These are phyloP conservation scores for Acronicta leporina DNA, from an alignment of 2,888 invertebrate genomes.

Conservation along the genomic window DNA sequence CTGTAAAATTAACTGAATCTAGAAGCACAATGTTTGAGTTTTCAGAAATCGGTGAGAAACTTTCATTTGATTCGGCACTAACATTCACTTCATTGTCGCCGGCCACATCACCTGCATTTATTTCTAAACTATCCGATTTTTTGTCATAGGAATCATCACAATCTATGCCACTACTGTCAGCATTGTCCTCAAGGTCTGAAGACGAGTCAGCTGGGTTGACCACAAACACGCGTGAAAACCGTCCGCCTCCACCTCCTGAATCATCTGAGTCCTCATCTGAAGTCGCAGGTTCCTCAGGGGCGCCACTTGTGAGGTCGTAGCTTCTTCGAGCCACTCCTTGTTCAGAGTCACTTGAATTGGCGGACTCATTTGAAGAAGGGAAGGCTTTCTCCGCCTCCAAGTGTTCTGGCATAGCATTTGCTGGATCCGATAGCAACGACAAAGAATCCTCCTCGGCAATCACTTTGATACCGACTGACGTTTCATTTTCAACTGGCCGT, in stretches of 20 bases:
- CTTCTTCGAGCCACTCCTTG: conserved; percentile 80
- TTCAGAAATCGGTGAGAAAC: conserved; percentile 63
- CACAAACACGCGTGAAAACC: conserved; percentile 91
- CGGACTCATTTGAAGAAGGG: conserved; percentile 87
- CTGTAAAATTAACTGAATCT: conserved; percentile 78
- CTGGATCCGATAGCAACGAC: conserved; percentile 71
- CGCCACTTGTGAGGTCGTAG: conserved; percentile 83
- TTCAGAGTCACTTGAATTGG: conserved; percentile 82
- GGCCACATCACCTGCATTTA: conserved; percentile 72
- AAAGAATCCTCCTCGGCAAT: conserved; percentile 78
- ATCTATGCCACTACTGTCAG: conserved; percentile 89
- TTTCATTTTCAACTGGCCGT: conserved; percentile 73
- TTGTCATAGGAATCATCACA: conserved; percentile 91
- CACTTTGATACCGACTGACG: conserved; percentile 81
- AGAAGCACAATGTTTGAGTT: conserved; percentile 74
- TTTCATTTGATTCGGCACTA: conserved; percentile 65
- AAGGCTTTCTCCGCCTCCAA: conserved; percentile 88
- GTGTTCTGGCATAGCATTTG: conserved; percentile 82
- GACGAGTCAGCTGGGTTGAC: conserved; percentile 91
- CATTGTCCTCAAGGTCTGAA: conserved; percentile 89
- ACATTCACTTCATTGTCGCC: conserved; percentile 69
- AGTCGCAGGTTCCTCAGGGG: conserved; percentile 84
- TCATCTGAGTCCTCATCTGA: conserved; percentile 86
- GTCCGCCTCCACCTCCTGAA: conserved; percentile 88
- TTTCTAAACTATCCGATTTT: conserved; percentile 82